Percentiles rank a stretch among this genome's conserved stretches.
These are phyloP conservation scores for Hydrophis major DNA, from an alignment of 2,797 vertebrate species.

Conservation along the genomic window DNA sequence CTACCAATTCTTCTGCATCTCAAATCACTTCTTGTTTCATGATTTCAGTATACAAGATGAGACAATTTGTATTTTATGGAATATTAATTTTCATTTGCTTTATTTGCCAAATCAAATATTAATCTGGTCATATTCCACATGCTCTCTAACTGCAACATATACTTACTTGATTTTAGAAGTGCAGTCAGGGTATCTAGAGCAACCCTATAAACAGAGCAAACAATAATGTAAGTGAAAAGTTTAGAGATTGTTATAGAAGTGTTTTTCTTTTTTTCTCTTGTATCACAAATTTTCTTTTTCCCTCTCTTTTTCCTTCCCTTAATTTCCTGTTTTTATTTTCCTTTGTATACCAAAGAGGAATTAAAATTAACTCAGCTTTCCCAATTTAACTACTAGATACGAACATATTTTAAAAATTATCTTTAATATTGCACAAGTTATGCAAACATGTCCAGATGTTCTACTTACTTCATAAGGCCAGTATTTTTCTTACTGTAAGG, in stretches of 20 bases:
- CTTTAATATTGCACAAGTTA: not conserved
- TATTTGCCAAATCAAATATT: not conserved
- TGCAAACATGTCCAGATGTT: conserved; percentile 34
- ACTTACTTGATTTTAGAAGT: conserved; percentile 98
- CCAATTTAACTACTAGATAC: not conserved
- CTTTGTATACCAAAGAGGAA: not conserved
- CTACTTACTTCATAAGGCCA: conserved; percentile 88
- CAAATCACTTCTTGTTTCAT: not conserved
- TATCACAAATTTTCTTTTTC: not conserved
- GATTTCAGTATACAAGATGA: not conserved
- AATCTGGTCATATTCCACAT: not conserved
- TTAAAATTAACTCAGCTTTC: not conserved
- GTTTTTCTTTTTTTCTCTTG: not conserved
- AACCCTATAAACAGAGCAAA: conserved; percentile 84
- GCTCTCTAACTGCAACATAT: conserved; percentile 11
- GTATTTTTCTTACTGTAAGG: conserved; percentile 95
- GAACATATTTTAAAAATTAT: not conserved
- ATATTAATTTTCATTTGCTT: not conserved
- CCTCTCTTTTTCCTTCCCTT: not conserved
- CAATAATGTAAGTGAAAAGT: conserved; percentile 55
- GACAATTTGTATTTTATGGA: not conserved
- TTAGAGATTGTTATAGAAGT: not conserved
- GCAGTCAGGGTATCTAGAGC: conserved; percentile 94
- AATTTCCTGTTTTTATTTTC: not conserved
- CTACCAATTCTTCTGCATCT: not conserved